phyloP scores from a whole-genome alignment of 2,888 invertebrate species.

The Bombyx huttoni region DNA sequence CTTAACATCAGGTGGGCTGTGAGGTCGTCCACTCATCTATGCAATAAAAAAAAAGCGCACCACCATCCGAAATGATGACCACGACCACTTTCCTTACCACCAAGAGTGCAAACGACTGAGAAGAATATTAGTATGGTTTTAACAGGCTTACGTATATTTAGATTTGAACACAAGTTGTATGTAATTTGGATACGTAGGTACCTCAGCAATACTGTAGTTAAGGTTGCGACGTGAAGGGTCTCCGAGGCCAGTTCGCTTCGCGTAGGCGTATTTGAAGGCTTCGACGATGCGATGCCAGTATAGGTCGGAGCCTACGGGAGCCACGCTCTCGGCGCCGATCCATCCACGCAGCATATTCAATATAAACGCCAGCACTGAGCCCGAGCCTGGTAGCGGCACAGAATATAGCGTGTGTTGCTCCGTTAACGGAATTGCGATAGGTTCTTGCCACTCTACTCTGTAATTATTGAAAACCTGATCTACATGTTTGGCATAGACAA shows the following conservation, averaged over 20 bases:
- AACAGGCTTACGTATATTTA: no score
- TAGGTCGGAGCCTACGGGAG: conserved; percentile 35
- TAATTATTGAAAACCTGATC: conserved; percentile 6
- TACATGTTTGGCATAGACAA: no score
- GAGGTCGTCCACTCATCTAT: no score
- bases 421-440: conserved; percentile 70
- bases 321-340: conserved; percentile 46
- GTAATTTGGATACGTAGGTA: conserved; percentile 14
- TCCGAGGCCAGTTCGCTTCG: conserved; percentile 85
- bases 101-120: no score
- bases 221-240: conserved; percentile 69
- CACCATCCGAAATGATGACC: no score
- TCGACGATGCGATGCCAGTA: conserved; percentile 89
- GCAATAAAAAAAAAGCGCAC: no score
- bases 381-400: conserved; percentile 88
- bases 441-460: conserved; percentile 77
- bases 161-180: not conserved
- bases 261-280: conserved; percentile 93
- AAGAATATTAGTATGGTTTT: no score
- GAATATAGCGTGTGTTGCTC: conserved; percentile 80
- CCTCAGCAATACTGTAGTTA: conserved; percentile 32
- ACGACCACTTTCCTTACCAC: no score
- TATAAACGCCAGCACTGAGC: conserved; percentile 84
- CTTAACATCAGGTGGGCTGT: no score
- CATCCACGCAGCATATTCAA: conserved; percentile 81